Conservation (phyloP, 2,113 vertebrate genomes). For the Mohoua ochrocephala region DNA sequence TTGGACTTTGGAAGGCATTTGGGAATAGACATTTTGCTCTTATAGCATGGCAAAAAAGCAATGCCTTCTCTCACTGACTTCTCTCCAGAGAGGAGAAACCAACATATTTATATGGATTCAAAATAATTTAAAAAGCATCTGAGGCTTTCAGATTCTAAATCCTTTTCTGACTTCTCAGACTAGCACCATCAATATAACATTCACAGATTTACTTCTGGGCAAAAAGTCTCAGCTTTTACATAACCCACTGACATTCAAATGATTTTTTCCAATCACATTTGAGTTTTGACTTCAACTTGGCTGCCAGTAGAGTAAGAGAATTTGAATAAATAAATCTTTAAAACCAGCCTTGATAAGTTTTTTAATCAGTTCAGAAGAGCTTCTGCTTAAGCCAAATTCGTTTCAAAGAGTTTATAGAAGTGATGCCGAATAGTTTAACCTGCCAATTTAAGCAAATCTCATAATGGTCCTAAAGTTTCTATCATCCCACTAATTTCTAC, state of each 20-base stretch:
- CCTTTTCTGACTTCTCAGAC: neutral
- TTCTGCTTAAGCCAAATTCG: neutral
- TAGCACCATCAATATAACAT: neutral
- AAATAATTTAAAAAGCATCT: neutral
- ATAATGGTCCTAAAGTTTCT: constrained; percentile 6
- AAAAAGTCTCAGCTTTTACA: neutral
- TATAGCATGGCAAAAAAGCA: neutral
- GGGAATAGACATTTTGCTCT: neutral
- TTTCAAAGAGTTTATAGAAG: constrained; percentile 17
- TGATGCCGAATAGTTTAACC: neutral
- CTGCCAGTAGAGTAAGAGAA: neutral
- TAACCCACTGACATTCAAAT: neutral
- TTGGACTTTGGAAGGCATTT: neutral
- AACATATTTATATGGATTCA: neutral
- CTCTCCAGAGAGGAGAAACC: neutral
- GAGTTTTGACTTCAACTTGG: constrained; percentile 1
- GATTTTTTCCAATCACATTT: neutral
- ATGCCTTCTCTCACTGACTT: neutral
- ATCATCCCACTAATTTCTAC: neutral
- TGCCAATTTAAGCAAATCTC: constrained; percentile 28
- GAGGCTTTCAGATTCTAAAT: neutral
- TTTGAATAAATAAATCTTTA: constrained; percentile 27
- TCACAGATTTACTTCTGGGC: neutral
- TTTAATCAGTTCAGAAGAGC: neutral
- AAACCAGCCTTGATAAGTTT: neutral